Base-by-base conservation (phyloP, 2,797 vertebrate species). In the Acanthiza pusilla region DNA sequence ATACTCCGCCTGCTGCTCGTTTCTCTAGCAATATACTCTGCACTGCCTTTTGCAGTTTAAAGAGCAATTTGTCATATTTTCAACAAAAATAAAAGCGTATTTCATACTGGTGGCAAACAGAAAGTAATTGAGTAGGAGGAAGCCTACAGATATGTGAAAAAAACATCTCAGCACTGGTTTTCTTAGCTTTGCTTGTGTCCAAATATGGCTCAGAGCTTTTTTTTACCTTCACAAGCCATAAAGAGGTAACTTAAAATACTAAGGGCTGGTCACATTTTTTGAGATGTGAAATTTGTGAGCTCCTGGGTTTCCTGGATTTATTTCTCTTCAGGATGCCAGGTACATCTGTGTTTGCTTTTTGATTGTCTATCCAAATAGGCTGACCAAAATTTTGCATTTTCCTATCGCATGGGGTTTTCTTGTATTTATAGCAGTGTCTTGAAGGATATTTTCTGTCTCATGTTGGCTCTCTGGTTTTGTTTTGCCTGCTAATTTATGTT, bases 121-220 rank as follows among this genome's bases (percentile, higher is more conserved):
- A 85, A 92, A 45, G 53, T 76, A 71, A 94, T 65, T 67, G 91
- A 94, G 81, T 63, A 72, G 94, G 87, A 93, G 75, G 78, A 82
- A 89, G 21, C 70, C 84, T 89, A 70, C 43, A 67, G 85, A 88
- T 80, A 42, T 20, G 5, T 38, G 13, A 36, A 76, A 54, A 54
- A 43, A 62, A 32, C 5, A 16, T 34, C 40, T 42, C 58, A 58
- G 66, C 27, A 1, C 29, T 54, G 58, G 21, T 91, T 94, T 94
- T 91, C 72, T 89, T 83, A 91, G 53, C 78, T 45, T 48, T 87
- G 26, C 47, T 75, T 91, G 51, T 86, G 27, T 78, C 72, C 36
- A 75, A 40, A 43, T 55, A 50, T 29, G 40, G 50, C 60, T 91
- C 25, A 40, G 30, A 60, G 58, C 12, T 55, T 55, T 76, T 79